Conservation (phyloP, 1,140 invertebrate species). For the Bombus pyrosoma region DNA sequence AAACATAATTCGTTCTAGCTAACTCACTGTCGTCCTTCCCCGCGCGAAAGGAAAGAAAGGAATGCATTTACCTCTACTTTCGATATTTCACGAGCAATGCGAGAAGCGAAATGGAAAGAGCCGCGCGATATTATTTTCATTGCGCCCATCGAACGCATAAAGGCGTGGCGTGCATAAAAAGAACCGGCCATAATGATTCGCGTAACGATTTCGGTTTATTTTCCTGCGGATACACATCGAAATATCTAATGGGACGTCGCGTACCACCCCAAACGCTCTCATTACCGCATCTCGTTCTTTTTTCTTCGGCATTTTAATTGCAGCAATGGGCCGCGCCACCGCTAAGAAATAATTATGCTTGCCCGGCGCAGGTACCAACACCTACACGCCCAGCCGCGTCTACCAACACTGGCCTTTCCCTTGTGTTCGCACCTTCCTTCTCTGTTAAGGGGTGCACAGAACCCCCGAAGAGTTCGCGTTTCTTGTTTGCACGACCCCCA, state of each 20-base stretch:
- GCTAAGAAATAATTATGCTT: slow-evolving; percentile 70
- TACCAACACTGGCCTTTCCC: slow-evolving; percentile 1
- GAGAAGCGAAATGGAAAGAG: not conserved
- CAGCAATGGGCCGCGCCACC: slow-evolving; percentile 62
- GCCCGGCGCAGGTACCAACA: slow-evolving; percentile 49
- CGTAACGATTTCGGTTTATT: slow-evolving; percentile 58
- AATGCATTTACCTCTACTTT: slow-evolving; percentile 17
- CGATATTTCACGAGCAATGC: not conserved
- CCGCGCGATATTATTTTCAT: slow-evolving; percentile 45
- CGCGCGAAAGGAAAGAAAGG: not conserved
- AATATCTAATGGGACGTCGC: slow-evolving; percentile 65
- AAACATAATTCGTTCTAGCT: not conserved
- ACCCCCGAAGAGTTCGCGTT: slow-evolving; percentile 54
- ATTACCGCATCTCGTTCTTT: slow-evolving; percentile 59
- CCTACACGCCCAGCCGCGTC: slow-evolving; percentile 10
- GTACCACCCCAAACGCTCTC: slow-evolving; percentile 50
- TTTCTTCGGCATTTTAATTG: slow-evolving; percentile 71
- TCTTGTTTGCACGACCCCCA: slow-evolving; percentile 59
- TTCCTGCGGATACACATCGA: slow-evolving; percentile 44
- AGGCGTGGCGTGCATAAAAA: slow-evolving; percentile 22
- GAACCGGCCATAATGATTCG: slow-evolving; percentile 45
- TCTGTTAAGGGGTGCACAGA: slow-evolving; percentile 40
- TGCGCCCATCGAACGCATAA: slow-evolving; percentile 31
- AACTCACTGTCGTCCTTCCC: not conserved
- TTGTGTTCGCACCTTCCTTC: slow-evolving; percentile 45